Evolutionary conservation across 2,888 invertebrate species (phyloP), one percentile per base, ranked within the genome.

Genomic region (Xestia c-nigrum): DNA sequence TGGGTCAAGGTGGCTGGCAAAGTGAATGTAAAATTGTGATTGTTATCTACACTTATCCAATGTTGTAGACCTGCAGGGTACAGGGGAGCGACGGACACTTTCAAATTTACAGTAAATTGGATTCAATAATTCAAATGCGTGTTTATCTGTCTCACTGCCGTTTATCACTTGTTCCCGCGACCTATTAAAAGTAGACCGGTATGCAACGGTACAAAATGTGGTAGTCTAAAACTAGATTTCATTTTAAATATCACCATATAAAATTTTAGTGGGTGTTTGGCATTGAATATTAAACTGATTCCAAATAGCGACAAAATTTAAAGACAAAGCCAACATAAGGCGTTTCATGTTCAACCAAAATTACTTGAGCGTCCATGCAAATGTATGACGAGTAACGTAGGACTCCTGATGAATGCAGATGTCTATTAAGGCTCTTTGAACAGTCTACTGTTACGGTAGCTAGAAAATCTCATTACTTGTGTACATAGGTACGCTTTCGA

Each of bases 21-120:
- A 95, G 95, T 95, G 96, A 96, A 96, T 95, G 96, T 95, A 94
- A 93, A 93, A 93, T 92, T 89, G 87, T 85, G 92, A 93, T 92
- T 92, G 91, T 93, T 92, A 93, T 92, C 92, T 90, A 82, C 86
- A 85, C 89, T 89, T 92, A 90, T 90, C 89, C 89, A 91, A 89
- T 90, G 87, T 87, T 81, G 80, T 24, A 79, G 38, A 78, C 85
- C 59, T 85, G 80, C 69, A 47, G 47, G 43, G 68, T 68, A 66
- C 46, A n/a, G 74, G 81, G 70, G 79, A 77, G 72, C 79, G 77
- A 72, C 76, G 69, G 74, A 76, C 75, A 87, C 89, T 90, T 90
- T 90, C 88, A 88, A 89, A 90, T 82, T 83, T 85, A 84, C 74
- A 72, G 61, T 76, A 68, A 61, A 68, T 68, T 72, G 59, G 10